Percentiles rank a stretch among this genome's conserved stretches.
phyloP scores from a whole-genome alignment of 2,113 vertebrate species.

The Lasiurus cinereus region DNA sequence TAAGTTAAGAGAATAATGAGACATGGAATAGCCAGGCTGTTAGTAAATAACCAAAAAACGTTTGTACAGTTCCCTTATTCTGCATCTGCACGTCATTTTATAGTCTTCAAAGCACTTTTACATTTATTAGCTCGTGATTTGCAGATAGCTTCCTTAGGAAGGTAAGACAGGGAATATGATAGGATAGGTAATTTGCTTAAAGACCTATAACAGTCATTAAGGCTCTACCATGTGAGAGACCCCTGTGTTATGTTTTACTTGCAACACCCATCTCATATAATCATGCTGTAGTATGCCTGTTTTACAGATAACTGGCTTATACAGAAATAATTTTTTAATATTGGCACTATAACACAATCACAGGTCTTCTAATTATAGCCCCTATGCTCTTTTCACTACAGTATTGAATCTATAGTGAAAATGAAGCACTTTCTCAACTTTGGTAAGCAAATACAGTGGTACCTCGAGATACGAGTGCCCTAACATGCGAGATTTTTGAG shows the following conservation, averaged over 20 bases:
- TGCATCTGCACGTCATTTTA: background rate
- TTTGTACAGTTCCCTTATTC: constrained; percentile 32
- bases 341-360: background rate
- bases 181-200: constrained; percentile 43
- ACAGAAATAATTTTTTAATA: constrained; percentile 6
- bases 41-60: background rate
- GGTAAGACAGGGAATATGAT: background rate
- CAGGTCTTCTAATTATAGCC: constrained; percentile 45
- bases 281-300: background rate
- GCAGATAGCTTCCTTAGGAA: background rate
- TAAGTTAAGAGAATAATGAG: constrained; percentile 24
- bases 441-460: constrained; percentile 24
- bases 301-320: constrained; percentile 18
- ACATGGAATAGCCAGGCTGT: background rate
- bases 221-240: constrained; percentile 6
- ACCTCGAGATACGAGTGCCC: too few species aligned
- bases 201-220: background rate
- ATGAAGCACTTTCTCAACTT: constrained; percentile 53
- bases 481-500: too few species aligned
- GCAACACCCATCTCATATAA: background rate
- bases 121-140: constrained; percentile 15
- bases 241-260: constrained; percentile 31
- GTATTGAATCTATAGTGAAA: constrained; percentile 62
- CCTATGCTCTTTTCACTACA: constrained; percentile 2
- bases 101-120: constrained; percentile 45